phyloP scores from a whole-genome alignment of 2,797 vertebrate genomes.

The Phrynocephalus vlangalii region DNA sequence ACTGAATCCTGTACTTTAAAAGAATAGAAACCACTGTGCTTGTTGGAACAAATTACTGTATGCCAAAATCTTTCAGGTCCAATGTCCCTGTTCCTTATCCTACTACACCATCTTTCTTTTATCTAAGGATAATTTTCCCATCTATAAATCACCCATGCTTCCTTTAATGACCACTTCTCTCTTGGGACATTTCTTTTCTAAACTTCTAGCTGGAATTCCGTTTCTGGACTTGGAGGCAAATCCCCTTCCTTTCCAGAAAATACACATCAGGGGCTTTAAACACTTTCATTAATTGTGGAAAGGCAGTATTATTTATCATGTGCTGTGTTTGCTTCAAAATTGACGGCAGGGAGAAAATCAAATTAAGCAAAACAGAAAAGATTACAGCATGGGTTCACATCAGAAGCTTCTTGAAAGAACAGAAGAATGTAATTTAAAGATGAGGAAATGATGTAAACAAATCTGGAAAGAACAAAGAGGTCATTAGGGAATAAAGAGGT shows the following conservation, averaged over 20 bases:
- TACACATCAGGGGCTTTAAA: conserved; percentile 42
- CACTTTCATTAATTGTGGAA: conserved; percentile 54
- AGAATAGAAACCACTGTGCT: not conserved
- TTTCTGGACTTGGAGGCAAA: not conserved
- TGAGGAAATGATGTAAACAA: conserved; percentile 59
- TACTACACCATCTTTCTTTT: not conserved
- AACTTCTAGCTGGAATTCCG: fast-evolving
- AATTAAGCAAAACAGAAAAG: conserved; percentile 57
- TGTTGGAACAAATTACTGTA: not conserved
- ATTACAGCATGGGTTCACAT: conserved; percentile 54
- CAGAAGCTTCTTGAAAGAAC: conserved; percentile 66
- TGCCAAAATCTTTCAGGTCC: fast-evolving
- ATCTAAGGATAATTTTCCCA: not conserved
- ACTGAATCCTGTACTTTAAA: conserved; percentile 19
- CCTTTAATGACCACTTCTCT: conserved; percentile 21
- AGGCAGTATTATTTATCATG: conserved; percentile 62
- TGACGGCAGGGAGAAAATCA: conserved; percentile 46
- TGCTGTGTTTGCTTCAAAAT: conserved; percentile 60
- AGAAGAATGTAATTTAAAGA: conserved; percentile 66
- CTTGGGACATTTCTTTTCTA: not conserved
- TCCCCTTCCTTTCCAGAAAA: conserved; percentile 45
- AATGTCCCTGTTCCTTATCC: not conserved
- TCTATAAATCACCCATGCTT: not conserved
- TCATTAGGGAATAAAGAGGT: conserved; percentile 69
- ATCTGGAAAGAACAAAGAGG: conserved; percentile 68